Evolutionary conservation across 2,113 vertebrate genomes (phyloP), one percentile per base, ranked within the genome.

Genomic region (Polypterus bichir): DNA sequence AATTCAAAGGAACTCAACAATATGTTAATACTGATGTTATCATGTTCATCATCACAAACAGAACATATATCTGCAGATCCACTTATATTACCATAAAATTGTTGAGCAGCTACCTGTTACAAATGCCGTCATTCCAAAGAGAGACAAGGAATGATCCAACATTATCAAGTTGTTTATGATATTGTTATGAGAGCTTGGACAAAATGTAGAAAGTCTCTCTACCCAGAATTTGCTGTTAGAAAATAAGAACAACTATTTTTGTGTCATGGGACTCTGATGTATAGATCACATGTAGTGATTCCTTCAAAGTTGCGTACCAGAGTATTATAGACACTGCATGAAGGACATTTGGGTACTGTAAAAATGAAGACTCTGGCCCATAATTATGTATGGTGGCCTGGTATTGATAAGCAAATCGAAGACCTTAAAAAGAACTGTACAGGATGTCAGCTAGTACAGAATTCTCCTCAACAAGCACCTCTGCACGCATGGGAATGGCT

Each of bases 291-390:
- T 45, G 64, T 65, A 4, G 61, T 68, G 4, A 53, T 71, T 46
- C 44, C 65, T 9, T 5, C 60, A 3, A 67, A 65, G 27, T n/a
- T 67, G 4, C 45, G 2, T 48, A 60, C 9, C 10, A 51, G 44
- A 57, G 49, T 70, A 45, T 9, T 67, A 46, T 52, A 70, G 7
- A 51, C 6, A 3, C 27, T 62, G 47, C 69, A 70, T 7, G 27
- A 65, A 4, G 62, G 57, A 6, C 48, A 65, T 3, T 10, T 63
- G 3, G 51, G 58, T 4, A 58, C 55, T 1, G 54, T 65, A 1
- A 69, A 72, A 11, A 68, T 68, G 55, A 72, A 68, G 46, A 64
- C 48, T 3, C 54, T 72, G 0, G 62, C 68, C 4, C 45, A 51
- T 5, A 54, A 58, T 48, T 68, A 68, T 3, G n/a, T 64, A 3